Percentiles rank a stretch among this genome's conserved stretches.
Evolutionary conservation across 1,140 invertebrate genomes (phyloP).

Genomic region (Drosophila guanche): DNA sequence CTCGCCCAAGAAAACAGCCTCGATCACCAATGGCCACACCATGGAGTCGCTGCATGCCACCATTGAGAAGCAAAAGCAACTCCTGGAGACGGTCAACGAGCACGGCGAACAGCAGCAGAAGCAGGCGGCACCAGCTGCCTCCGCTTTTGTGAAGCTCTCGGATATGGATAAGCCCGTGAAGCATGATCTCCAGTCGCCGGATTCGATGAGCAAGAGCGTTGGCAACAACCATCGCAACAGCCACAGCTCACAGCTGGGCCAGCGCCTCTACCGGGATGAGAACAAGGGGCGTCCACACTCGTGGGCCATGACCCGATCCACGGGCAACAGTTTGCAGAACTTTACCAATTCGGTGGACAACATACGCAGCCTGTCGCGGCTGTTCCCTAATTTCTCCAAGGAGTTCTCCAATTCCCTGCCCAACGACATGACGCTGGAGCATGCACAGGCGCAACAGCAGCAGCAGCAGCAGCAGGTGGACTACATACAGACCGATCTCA

Average conservation of each 20-base stretch:
- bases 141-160: slow-evolving; percentile 85
- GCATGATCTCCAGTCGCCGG: slow-evolving; percentile 75
- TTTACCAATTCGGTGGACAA: slow-evolving; percentile 83
- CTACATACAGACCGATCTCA: slow-evolving; percentile 79
- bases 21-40: slow-evolving; percentile 60
- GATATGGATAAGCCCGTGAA: slow-evolving; percentile 85
- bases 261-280: slow-evolving; percentile 85
- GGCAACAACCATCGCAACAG: slow-evolving; percentile 84
- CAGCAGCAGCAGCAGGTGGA: slow-evolving; percentile 65
- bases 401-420: slow-evolving; percentile 82
- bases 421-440: slow-evolving; percentile 65
- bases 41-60: slow-evolving; percentile 82
- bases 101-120: slow-evolving; percentile 58
- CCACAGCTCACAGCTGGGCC: slow-evolving; percentile 63
- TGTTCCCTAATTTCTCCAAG: slow-evolving; percentile 84
- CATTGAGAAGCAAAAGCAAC: slow-evolving; percentile 82
- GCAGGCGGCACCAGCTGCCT: slow-evolving; percentile 32
- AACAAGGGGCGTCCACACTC: slow-evolving; percentile 85
- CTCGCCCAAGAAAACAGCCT: slow-evolving; percentile 74
- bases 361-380: slow-evolving; percentile 76
- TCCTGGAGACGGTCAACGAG: slow-evolving; percentile 81
- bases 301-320: slow-evolving; percentile 85
- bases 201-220: slow-evolving; percentile 76
- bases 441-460: slow-evolving; percentile 30
- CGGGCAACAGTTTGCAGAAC: slow-evolving; percentile 80